These are phyloP conservation scores for Lomographa bimaculata DNA, from an alignment of 2,888 invertebrate genomes.

Conservation along the genomic window DNA sequence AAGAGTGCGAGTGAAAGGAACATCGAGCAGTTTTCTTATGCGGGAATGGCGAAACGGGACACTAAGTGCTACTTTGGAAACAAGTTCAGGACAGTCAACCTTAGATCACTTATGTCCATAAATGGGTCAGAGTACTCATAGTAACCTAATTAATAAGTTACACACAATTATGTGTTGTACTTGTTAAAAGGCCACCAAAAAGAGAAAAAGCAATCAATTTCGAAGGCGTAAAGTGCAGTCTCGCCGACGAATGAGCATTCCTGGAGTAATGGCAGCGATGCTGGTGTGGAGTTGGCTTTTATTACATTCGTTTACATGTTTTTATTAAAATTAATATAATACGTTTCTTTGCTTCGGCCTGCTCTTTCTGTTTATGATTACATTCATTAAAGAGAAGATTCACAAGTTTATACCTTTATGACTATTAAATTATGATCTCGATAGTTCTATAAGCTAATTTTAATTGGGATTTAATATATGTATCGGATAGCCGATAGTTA, in stretches of 20 bases:
- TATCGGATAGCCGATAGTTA: too few species aligned
- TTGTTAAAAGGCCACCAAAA: conserved; percentile 59
- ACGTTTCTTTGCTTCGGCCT: not conserved
- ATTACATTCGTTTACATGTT: conserved; percentile 12
- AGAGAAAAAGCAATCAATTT: conserved; percentile 63
- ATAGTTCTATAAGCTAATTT: too few species aligned
- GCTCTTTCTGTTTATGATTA: conserved; percentile 2
- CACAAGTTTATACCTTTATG: conserved; percentile 5
- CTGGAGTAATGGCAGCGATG: conserved; percentile 48
- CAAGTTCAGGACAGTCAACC: too few species aligned
- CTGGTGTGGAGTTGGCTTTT: conserved; percentile 45
- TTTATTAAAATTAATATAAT: conserved; percentile 17
- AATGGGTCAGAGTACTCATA: conserved; percentile 34
- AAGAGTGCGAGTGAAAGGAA: too few species aligned
- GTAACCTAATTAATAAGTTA: conserved; percentile 53
- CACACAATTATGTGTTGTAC: conserved; percentile 52
- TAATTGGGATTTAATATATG: too few species aligned
- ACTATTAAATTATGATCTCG: not conserved
- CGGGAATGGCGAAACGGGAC: too few species aligned
- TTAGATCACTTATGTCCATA: conserved; percentile 19
- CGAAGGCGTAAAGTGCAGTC: conserved; percentile 63
- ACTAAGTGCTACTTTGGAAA: too few species aligned
- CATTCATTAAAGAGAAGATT: conserved; percentile 7
- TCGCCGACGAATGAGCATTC: conserved; percentile 59
- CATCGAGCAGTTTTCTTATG: too few species aligned